phyloP scores from a whole-genome alignment of 2,113 vertebrate genomes.

The Tragelaphus scriptus region DNA sequence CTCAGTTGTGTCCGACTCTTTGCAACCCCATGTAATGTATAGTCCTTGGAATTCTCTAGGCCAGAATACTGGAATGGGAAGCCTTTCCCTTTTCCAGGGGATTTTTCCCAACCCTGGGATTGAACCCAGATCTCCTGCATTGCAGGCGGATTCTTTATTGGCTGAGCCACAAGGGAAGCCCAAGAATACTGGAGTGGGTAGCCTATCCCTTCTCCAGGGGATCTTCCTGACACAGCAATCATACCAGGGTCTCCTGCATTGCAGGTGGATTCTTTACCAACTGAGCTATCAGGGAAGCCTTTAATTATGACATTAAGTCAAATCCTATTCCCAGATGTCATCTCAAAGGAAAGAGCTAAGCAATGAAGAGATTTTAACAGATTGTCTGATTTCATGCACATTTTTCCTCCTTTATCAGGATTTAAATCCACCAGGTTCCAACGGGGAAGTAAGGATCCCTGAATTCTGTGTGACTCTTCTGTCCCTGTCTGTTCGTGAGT shows the following conservation, averaged over 20 bases:
- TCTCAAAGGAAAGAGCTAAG: not conserved
- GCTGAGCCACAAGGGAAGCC: not conserved
- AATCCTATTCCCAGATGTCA: not conserved
- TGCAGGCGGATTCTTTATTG: not conserved
- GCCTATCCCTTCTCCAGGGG: not conserved
- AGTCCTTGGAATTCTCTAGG: not conserved
- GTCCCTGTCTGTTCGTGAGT: not conserved
- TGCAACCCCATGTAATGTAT: not conserved
- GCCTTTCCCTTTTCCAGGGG: not conserved
- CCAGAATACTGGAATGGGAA: not conserved
- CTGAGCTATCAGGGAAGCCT: not conserved
- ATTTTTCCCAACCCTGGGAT: not conserved
- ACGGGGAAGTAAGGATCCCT: not conserved
- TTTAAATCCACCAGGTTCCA: not conserved
- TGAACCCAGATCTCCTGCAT: not conserved
- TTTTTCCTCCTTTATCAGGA: not conserved
- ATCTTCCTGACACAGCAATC: not conserved
- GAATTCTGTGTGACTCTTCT: not conserved
- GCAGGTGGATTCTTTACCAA: not conserved
- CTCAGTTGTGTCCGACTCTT: rapidly evolving
- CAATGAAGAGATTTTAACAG: not conserved
- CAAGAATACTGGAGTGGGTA: not conserved
- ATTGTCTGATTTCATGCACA: not conserved
- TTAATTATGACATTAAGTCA: not conserved
- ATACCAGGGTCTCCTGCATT: not conserved